Conservation (phyloP, 2,797 vertebrate species). For the Peromyscus nudipes region DNA sequence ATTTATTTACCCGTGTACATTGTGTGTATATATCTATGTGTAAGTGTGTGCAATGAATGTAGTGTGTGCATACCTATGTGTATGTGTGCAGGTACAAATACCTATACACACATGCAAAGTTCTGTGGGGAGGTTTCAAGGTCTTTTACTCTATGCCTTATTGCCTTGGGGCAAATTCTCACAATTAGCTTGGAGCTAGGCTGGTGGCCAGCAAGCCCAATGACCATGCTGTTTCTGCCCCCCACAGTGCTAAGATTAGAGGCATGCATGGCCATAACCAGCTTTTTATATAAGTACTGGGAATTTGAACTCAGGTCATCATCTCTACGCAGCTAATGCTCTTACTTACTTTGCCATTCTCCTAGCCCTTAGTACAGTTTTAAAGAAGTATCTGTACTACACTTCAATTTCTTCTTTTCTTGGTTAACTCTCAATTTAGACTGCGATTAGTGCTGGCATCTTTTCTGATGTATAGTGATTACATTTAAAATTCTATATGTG, state of each 20-base stretch:
- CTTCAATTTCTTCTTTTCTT: neutral
- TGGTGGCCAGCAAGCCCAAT: neutral
- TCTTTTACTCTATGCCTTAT: neutral
- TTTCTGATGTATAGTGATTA: neutral
- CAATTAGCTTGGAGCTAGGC: neutral
- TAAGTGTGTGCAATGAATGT: neutral
- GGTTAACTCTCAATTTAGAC: neutral
- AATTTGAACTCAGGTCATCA: neutral
- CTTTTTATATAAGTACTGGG: neutral
- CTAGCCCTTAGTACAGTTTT: neutral
- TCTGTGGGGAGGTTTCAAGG: neutral
- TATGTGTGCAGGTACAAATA: neutral
- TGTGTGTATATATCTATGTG: neutral
- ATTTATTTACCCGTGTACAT: neutral
- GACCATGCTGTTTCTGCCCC: neutral
- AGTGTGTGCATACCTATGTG: neutral
- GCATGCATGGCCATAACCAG: neutral
- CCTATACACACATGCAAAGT: neutral
- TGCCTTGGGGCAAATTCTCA: neutral
- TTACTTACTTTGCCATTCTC: neutral
- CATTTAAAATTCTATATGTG: neutral
- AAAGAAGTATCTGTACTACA: neutral
- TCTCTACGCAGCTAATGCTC: neutral
- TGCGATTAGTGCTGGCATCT: neutral
- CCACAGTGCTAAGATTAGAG: neutral